Evolutionary conservation across 2,888 invertebrate species (phyloP), one percentile per base, ranked within the genome.

Genomic region (Sipunculus nudus): DNA sequence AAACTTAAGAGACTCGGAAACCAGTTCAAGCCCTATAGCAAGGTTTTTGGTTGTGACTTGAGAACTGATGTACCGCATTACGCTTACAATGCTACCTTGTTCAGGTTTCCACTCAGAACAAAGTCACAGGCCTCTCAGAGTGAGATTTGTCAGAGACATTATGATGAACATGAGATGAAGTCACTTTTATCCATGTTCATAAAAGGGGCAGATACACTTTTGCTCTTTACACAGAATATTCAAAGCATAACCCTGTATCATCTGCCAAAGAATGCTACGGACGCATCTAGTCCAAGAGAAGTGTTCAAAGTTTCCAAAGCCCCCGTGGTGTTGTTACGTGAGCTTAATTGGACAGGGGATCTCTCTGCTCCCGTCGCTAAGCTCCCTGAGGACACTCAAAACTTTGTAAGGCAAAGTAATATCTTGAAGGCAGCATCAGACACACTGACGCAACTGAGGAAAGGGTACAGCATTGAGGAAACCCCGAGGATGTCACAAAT

Each of bases 161-260:
- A 78, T 55, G 63, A 73, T 26, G 48, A 66, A 25, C 43, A 55
- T 2, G 76, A 81, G 48, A 67, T 78, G 59, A 66, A 59, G 29
- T 46, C 62, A 1, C 65, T 81, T 35, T 67, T 81, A 21, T 50
- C 66, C 41, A 71, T 72, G 53, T 60, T 78, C 4, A 56, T 71
- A 21, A 56, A 75, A 38, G 61, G 68, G 10, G 73, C 72, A 8
- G 76, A 78, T 39, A 71, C 70, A 23, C 59, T 81, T 38, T 63
- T 81, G n/a, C 60, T 81, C 21, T 81, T 80, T 65, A 78, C 78
- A 4, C 80, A 80, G 59, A 76, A 75, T 65, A 73, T 81, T 16
- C 35, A 57, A 28, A 61, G 63, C 38, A 54, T 81, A 32, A 63
- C 68, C 49, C 57, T 77, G 16, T 75, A 70, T 59, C 75, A 78